Conservation (phyloP, 2,888 invertebrate species). For the Teinopalpus imperialis region DNA sequence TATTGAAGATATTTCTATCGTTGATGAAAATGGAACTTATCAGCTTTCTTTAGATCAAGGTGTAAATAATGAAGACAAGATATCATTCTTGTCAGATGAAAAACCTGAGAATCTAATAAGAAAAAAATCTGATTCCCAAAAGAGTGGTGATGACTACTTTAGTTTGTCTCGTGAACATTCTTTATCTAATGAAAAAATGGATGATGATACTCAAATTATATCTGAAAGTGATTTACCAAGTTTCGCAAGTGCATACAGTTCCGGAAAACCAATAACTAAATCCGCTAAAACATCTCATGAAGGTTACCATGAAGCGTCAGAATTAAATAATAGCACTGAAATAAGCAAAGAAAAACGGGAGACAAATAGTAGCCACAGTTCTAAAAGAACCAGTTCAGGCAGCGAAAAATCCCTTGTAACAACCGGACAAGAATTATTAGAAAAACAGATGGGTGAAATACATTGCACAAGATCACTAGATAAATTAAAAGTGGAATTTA, state of each 20-base stretch:
- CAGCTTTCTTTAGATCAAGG: constrained; percentile 77
- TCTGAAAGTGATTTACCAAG: constrained; percentile 84
- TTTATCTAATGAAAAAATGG: constrained; percentile 81
- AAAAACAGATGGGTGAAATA: constrained; percentile 32
- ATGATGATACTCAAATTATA: constrained; percentile 80
- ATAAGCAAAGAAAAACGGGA: constrained; percentile 49
- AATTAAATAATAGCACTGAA: constrained; percentile 47
- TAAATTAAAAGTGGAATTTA: constrained; percentile 50
- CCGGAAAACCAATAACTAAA: constrained; percentile 67
- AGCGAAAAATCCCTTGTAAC: constrained; percentile 71
- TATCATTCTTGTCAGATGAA: constrained; percentile 73
- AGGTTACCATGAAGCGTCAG: constrained; percentile 57
- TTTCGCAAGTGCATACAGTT: constrained; percentile 85
- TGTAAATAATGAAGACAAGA: constrained; percentile 73
- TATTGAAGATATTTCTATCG: constrained; percentile 91
- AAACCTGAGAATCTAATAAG: constrained; percentile 81
- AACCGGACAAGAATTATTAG: constrained; percentile 57
- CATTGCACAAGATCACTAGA: constrained; percentile 39
- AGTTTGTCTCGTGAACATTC: constrained; percentile 84
- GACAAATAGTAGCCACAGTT: constrained; percentile 69
- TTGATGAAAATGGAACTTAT: constrained; percentile 84
- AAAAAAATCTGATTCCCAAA: constrained; percentile 84
- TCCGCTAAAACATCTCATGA: constrained; percentile 53
- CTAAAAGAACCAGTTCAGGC: constrained; percentile 64
- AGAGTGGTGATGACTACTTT: constrained; percentile 84